These are phyloP conservation scores for Galeopterus variegatus DNA, from an alignment of 2,113 vertebrate genomes.

Conservation along the genomic window DNA sequence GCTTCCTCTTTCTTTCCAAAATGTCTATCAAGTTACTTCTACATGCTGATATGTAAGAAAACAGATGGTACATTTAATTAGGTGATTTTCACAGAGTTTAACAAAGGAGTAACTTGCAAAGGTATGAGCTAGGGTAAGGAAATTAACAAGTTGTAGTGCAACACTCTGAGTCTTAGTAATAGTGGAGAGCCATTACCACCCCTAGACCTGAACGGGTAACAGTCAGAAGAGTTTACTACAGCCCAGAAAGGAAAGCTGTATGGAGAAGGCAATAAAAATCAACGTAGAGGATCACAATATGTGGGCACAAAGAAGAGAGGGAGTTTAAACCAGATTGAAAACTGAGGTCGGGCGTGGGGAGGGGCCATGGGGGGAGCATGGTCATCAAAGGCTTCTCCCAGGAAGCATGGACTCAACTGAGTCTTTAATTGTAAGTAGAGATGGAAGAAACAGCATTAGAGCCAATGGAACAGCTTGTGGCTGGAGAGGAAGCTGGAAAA, in stretches of 20 bases:
- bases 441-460: not conserved
- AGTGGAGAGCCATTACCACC: not conserved
- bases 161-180: not conserved
- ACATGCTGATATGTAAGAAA: not conserved
- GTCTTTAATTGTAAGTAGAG: not conserved
- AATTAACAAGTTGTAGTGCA: not conserved
- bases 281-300: not conserved
- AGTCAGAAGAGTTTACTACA: not conserved
- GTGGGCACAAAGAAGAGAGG: not conserved
- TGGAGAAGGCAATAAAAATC: not conserved
- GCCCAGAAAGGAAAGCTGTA: not conserved
- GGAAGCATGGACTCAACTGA: not conserved
- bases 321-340: not conserved
- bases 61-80: not conserved
- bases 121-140: not conserved
- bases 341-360: accelerated
- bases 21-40: not conserved
- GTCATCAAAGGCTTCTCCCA: not conserved
- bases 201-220: not conserved
- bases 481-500: not conserved
- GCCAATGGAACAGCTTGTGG: not conserved
- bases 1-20: not conserved
- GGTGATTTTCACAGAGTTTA: not conserved
- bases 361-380: not conserved
- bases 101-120: not conserved